Percentiles rank a stretch among this genome's conserved stretches.
Conservation (phyloP, 2,113 vertebrate genomes). For the Antigone vipio region DNA sequence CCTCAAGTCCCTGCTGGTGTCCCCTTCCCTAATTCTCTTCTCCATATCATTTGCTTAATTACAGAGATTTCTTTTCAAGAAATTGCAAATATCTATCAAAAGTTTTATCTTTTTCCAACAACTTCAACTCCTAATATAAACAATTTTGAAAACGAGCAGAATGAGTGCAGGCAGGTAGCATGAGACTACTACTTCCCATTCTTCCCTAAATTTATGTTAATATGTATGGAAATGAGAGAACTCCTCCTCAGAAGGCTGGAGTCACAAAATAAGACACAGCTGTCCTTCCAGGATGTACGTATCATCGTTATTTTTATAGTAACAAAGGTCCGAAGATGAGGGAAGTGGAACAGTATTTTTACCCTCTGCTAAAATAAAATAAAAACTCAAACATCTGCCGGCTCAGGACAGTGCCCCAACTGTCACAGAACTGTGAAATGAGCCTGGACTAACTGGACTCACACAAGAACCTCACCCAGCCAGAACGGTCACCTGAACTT, state of each 20-base stretch:
- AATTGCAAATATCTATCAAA: background rate
- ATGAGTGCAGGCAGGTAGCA: background rate
- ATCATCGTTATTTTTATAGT: background rate
- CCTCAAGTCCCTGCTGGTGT: background rate
- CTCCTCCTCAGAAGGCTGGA: background rate
- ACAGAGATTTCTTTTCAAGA: background rate
- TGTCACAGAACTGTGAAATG: background rate
- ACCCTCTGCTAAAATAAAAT: background rate
- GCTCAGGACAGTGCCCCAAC: background rate
- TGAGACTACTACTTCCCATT: background rate
- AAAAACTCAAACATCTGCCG: background rate
- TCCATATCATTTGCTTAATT: background rate
- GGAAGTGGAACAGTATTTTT: background rate
- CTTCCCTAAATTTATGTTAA: background rate
- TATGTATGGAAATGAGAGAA: background rate
- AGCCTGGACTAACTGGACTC: background rate
- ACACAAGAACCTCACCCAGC: background rate
- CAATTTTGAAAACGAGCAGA: background rate
- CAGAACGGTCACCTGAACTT: background rate
- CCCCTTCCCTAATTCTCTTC: background rate
- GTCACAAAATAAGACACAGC: background rate
- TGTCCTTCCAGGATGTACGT: background rate
- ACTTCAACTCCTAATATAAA: background rate
- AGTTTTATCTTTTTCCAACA: background rate
- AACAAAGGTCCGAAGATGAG: background rate